Evolutionary conservation across 2,888 invertebrate species (phyloP).

Genomic region (Acrobasis consociella): DNA sequence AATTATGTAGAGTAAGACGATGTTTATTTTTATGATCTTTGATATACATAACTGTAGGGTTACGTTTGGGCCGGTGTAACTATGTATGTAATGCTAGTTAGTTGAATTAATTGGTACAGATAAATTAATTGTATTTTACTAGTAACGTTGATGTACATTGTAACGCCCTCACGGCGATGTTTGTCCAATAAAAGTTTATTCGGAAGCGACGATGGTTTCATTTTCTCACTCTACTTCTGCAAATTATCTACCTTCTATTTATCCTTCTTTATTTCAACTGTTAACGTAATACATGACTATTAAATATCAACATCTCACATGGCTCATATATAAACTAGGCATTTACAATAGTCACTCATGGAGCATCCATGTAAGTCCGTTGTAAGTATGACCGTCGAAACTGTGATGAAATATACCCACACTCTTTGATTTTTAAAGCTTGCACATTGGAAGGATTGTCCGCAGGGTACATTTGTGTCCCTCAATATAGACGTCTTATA

Average conservation of each 20-base stretch:
- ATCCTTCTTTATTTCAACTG: too few relatives aligned
- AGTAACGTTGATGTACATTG: conserved; percentile 73
- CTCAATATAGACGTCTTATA: too few relatives aligned
- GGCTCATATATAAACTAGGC: too few relatives aligned
- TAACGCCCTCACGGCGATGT: conserved; percentile 63
- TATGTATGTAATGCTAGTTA: conserved; percentile 49
- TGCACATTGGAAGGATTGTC: too few relatives aligned
- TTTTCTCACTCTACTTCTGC: conserved; percentile 29
- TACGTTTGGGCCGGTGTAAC: conserved; percentile 36
- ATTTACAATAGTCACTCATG: too few relatives aligned
- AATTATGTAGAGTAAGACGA: conserved; percentile 44
- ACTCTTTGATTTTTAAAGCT: too few relatives aligned
- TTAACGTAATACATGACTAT: too few relatives aligned
- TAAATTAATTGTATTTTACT: conserved; percentile 60
- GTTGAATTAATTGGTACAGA: conserved; percentile 52
- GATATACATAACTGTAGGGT: conserved; percentile 39
- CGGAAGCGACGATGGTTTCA: conserved; percentile 68
- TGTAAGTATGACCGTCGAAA: too few relatives aligned
- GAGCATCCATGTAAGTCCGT: too few relatives aligned
- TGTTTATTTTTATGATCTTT: conserved; percentile 55
- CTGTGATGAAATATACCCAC: too few relatives aligned
- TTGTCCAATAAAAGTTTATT: conserved; percentile 80
- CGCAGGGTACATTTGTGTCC: too few relatives aligned
- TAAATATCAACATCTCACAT: too few relatives aligned
- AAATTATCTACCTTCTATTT: neutral